Evolutionary conservation across 2,113 vertebrate genomes (phyloP).

Genomic region (Ciconia stormi): DNA sequence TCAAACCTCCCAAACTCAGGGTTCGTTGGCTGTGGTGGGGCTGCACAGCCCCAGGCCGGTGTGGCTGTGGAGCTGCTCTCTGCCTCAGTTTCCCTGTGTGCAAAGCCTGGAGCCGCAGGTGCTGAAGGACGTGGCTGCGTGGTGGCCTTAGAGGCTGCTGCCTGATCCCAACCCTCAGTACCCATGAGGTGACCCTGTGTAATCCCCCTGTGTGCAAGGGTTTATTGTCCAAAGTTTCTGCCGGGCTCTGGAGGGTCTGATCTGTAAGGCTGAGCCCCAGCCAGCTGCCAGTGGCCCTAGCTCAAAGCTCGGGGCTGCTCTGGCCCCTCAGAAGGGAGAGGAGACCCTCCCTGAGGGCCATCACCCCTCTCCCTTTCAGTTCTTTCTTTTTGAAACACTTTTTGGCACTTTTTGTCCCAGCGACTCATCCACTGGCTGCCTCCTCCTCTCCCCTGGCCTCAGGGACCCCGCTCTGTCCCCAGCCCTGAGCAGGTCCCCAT

Average conservation of each 20-base stretch:
- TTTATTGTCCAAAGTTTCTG: neutral
- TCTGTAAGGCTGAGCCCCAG: neutral
- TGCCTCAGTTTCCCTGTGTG: neutral
- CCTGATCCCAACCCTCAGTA: neutral
- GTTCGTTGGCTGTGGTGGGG: accelerated
- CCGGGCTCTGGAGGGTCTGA: neutral
- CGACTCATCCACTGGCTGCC: neutral
- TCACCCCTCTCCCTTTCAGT: neutral
- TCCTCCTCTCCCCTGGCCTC: neutral
- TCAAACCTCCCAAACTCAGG: neutral
- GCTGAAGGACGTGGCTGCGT: neutral
- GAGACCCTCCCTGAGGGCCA: neutral
- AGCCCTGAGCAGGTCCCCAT: neutral
- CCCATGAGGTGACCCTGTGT: neutral
- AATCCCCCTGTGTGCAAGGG: accelerated
- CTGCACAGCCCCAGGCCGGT: neutral
- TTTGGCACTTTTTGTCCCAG: neutral
- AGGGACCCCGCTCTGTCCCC: accelerated
- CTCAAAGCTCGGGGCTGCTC: neutral
- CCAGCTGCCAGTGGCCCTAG: neutral
- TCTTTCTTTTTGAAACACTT: neutral
- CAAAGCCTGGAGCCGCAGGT: neutral
- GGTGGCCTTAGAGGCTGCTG: neutral
- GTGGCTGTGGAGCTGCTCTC: neutral
- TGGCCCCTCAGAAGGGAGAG: accelerated